These are phyloP conservation scores for Micrasema minimum DNA, from an alignment of 1,140 invertebrate species.

Conservation along the genomic window DNA sequence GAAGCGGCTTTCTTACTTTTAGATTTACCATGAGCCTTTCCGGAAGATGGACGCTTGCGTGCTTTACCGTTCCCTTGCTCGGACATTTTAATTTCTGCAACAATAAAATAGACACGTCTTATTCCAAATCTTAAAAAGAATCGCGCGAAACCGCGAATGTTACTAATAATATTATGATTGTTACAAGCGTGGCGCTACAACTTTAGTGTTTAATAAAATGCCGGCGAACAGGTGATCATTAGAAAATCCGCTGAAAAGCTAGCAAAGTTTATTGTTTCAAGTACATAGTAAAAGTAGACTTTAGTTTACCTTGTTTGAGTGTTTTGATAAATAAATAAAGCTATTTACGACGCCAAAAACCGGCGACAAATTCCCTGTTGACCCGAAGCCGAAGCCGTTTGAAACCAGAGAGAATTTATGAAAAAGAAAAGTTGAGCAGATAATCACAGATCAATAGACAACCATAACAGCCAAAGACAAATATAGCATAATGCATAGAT, in stretches of 20 bases:
- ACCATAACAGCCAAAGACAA: too few relatives aligned
- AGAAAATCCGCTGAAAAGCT: neutral
- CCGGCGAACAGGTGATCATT: slow-evolving; percentile 1
- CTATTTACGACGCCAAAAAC: slow-evolving; percentile 7
- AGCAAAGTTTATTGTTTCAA: neutral
- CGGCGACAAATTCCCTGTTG: slow-evolving; percentile 6
- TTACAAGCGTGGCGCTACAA: slow-evolving; percentile 23
- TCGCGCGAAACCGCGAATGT: neutral
- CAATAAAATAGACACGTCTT: neutral
- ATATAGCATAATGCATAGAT: too few relatives aligned
- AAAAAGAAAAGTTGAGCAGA: too few relatives aligned
- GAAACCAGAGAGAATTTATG: slow-evolving; percentile 21
- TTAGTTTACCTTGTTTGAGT: neutral
- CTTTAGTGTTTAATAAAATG: slow-evolving; percentile 2
- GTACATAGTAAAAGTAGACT: neutral
- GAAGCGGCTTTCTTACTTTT: slow-evolving; percentile 33
- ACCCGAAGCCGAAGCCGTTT: slow-evolving; percentile 19
- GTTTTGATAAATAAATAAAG: neutral
- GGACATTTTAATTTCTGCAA: slow-evolving; percentile 40
- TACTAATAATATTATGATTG: slow-evolving; percentile 16
- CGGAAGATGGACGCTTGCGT: slow-evolving; percentile 40
- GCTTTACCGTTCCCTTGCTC: slow-evolving; percentile 49
- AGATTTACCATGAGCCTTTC: slow-evolving; percentile 29
- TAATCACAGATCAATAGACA: too few relatives aligned
- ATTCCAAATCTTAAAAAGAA: neutral